Conservation (phyloP, 1,140 invertebrate genomes). For the Ladona fulva region DNA sequence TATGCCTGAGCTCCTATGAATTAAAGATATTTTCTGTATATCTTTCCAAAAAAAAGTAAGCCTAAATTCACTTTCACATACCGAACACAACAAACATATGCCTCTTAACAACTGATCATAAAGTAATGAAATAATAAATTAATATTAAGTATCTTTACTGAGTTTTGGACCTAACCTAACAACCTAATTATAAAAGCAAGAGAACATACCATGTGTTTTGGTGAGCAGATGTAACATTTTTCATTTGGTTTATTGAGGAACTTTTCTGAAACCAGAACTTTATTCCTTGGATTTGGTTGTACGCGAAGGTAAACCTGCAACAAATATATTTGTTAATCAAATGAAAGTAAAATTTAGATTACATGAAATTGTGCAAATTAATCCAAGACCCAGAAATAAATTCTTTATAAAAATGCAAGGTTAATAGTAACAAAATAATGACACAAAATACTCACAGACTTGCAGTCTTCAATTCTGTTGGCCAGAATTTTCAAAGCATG, state of each 20-base stretch:
- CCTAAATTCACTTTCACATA: no score
- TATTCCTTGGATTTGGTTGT: neutral
- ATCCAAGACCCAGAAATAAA: slow-evolving; percentile 53
- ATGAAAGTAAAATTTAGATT: slow-evolving; percentile 2
- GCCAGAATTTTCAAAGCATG: slow-evolving; percentile 75
- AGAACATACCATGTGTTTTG: slow-evolving; percentile 58
- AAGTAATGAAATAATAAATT: no score
- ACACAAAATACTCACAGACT: slow-evolving; percentile 45
- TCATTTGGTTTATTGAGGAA: slow-evolving; percentile 58
- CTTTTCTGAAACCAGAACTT: slow-evolving; percentile 18
- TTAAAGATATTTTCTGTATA: no score
- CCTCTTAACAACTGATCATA: no score
- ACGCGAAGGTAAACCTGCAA: slow-evolving; percentile 11
- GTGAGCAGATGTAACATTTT: slow-evolving; percentile 77
- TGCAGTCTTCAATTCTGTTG: slow-evolving; percentile 57
- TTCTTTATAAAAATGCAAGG: neutral
- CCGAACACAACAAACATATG: no score
- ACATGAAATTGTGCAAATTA: slow-evolving; percentile 32
- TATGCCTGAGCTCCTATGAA: no score
- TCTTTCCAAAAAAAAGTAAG: no score
- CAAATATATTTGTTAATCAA: slow-evolving; percentile 11
- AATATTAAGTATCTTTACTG: no score
- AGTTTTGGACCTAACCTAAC: no score
- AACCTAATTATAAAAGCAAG: slow-evolving; percentile 17
- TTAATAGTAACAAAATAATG: neutral